Conservation (phyloP, 1,140 invertebrate genomes). For the Hydropsyche tenuis region DNA sequence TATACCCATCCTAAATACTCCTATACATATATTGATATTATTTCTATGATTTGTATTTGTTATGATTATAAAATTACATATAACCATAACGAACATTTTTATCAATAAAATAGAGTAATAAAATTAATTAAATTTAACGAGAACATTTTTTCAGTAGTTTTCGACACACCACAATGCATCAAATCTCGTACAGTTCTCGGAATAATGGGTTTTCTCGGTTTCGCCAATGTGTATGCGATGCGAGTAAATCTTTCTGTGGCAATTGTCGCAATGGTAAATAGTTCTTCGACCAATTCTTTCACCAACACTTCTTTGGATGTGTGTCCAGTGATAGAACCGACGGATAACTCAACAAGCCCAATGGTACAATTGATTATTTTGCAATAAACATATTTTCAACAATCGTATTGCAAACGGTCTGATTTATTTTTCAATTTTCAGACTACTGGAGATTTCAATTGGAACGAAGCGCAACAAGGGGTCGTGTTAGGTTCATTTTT, state of each 20-base stretch:
- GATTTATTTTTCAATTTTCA: constrained; percentile 52
- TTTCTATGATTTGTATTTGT: neutral
- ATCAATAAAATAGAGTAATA: neutral
- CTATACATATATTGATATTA: neutral
- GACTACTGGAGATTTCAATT: constrained; percentile 76
- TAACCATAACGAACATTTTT: neutral
- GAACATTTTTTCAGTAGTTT: constrained; percentile 55
- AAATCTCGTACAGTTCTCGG: constrained; percentile 79
- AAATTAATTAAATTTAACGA: neutral
- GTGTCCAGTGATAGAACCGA: constrained; percentile 62
- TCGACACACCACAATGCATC: constrained; percentile 70
- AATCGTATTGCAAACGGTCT: neutral
- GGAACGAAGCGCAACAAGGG: constrained; percentile 80
- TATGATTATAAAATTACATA: neutral
- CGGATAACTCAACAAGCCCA: constrained; percentile 64
- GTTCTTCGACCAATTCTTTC: constrained; percentile 68
- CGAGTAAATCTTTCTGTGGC: constrained; percentile 92
- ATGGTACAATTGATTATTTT: constrained; percentile 57
- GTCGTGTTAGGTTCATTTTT: constrained; percentile 86
- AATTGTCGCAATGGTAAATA: constrained; percentile 93
- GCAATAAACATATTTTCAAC: neutral
- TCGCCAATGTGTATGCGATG: constrained; percentile 88
- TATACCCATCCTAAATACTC: neutral
- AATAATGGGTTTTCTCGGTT: constrained; percentile 79
- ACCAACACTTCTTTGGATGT: constrained; percentile 66